Conservation (phyloP, 1,140 invertebrate genomes). For the Pseudomyrmex concolor region DNA sequence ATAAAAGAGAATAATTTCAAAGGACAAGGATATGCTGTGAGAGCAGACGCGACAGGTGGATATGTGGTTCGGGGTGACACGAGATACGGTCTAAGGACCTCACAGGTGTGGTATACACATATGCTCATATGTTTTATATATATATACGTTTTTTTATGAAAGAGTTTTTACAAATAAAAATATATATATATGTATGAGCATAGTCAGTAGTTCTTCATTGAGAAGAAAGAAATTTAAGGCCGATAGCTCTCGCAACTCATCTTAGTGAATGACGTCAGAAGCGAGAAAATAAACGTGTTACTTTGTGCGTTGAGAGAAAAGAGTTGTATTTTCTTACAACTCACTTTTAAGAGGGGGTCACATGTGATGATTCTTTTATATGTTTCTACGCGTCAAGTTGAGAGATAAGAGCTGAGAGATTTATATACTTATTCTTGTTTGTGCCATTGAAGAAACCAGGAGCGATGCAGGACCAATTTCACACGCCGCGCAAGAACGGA, state of each 20-base stretch:
- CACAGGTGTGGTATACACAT: conserved; percentile 74
- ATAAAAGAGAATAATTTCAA: conserved; percentile 73
- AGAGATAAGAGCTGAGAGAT: background rate
- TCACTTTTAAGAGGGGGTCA: no score
- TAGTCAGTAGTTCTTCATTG: no score
- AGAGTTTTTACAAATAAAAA: no score
- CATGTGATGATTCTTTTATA: background rate
- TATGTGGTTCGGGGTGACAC: conserved; percentile 82
- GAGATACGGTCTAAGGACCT: conserved; percentile 81
- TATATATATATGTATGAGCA: no score
- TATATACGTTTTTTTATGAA: no score
- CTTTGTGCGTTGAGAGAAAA: background rate
- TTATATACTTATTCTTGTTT: conserved; percentile 14
- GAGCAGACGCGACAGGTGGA: conserved; percentile 74
- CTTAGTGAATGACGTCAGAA: no score
- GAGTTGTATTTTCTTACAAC: background rate
- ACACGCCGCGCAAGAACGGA: conserved; percentile 91
- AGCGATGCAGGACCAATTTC: conserved; percentile 89
- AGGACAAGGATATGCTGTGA: conserved; percentile 78
- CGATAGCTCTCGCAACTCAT: no score
- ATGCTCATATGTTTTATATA: background rate
- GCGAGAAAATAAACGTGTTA: conserved; percentile 4
- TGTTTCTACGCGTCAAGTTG: background rate
- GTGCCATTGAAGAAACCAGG: conserved; percentile 76
- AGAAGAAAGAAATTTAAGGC: no score